Evolutionary conservation across 2,797 vertebrate species (phyloP), one percentile per base, ranked within the genome.

Genomic region (Cephalopachus bancanus): DNA sequence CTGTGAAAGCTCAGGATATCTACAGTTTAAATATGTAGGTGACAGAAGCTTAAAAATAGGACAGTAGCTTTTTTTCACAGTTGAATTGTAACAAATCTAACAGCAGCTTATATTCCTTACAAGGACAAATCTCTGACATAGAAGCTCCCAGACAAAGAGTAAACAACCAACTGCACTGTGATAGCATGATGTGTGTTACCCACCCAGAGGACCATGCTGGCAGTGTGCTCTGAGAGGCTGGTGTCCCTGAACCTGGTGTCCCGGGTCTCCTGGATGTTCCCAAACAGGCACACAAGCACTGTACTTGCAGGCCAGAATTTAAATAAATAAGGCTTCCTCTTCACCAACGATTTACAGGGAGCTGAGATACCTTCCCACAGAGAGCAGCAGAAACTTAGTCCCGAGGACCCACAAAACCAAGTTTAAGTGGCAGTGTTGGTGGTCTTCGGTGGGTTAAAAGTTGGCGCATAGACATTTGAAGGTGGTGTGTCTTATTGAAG

Each of bases 171-270:
- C 1, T 20, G 0, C 20, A 37, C 80, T 16, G 2, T 28, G 37
- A 2, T 12, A 53, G 3, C 7, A 0, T 37, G 51, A 19, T 1
- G 0, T 44, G 0, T n/a, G 2, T 30, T 22, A 26, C 51, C 14
- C 10, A 0, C 59, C 11, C 20, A 2, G 53, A 74, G 57, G 60
- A 16, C 33, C 15, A 22, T 2, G 19, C 64, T 24, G 57, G 28
- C 30, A 15, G 75, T 44, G 44, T 44, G 44, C 44, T 44, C 78
- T 1, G 5, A 59, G 30, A 33, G 15, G 15, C 4, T 20, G 53
- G 17, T 22, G 22, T 30, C 62, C 9, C 49, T 15, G 20, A 30
- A 10, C 22, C 44, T 44, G 44, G 44, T 5, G n/a, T 7, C 44
- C 44, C 6, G 5, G 24, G 20, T 16, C n/a, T 30, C 6, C 62